Conservation (phyloP, 2,888 invertebrate species). For the Lamellibrachia columna region DNA sequence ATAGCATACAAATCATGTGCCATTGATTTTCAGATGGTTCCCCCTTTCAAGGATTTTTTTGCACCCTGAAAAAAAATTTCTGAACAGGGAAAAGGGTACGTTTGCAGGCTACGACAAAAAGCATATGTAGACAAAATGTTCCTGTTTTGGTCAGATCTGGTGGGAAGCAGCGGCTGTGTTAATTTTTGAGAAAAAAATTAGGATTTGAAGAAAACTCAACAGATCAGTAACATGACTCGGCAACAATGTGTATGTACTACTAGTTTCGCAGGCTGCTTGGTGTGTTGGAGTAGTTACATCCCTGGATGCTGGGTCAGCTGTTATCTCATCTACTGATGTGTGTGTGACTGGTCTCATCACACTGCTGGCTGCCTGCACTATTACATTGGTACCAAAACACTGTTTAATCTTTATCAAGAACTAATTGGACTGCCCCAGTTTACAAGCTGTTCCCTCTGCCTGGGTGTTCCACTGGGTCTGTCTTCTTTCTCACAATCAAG, state of each 20-base stretch:
- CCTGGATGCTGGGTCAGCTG: neutral
- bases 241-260: neutral
- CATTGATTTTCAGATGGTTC: too few relatives aligned
- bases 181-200: too few relatives aligned
- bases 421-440: conserved; percentile 12
- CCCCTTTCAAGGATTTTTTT: too few relatives aligned
- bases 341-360: neutral
- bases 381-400: neutral
- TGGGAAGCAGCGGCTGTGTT: too few relatives aligned
- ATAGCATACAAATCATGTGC: too few relatives aligned
- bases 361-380: neutral
- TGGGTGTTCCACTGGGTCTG: neutral
- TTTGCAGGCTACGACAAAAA: too few relatives aligned
- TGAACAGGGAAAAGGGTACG: too few relatives aligned
- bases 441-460: conserved; percentile 1
- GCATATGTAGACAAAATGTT: too few relatives aligned
- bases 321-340: neutral
- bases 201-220: too few relatives aligned
- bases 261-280: neutral
- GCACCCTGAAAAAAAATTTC: too few relatives aligned
- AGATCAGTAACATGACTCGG: too few relatives aligned
- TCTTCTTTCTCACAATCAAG: neutral
- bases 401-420: conserved; percentile 1
- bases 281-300: neutral
- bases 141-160: too few relatives aligned